Conservation (phyloP, 2,113 vertebrate genomes). For the Empidonax alnorum region DNA sequence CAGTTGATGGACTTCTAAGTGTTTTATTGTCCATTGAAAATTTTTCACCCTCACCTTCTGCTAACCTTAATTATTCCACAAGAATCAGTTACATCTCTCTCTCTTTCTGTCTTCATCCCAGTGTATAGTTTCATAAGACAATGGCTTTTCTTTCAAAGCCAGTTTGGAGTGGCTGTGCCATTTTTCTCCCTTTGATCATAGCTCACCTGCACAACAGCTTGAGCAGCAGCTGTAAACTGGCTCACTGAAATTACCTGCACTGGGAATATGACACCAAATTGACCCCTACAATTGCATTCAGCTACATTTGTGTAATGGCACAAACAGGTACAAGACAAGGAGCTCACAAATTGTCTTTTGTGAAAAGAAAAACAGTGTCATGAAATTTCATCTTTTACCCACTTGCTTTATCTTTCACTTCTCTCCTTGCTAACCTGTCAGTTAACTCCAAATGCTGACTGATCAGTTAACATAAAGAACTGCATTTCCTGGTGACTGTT, state of each 20-base stretch:
- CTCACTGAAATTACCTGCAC: neutral
- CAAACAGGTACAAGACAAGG: neutral
- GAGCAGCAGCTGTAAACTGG: slow-evolving; percentile 36
- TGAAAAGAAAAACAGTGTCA: accelerated
- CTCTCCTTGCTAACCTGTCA: neutral
- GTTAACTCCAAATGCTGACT: neutral
- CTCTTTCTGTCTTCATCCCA: neutral
- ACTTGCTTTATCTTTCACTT: neutral
- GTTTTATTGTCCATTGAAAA: neutral
- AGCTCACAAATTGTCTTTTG: neutral
- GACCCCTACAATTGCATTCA: neutral
- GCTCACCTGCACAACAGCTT: slow-evolving; percentile 43
- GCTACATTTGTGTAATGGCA: neutral
- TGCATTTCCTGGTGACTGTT: neutral
- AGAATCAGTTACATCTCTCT: neutral
- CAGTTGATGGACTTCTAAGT: neutral
- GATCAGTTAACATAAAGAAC: neutral
- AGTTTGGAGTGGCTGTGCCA: neutral
- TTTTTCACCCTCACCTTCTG: neutral
- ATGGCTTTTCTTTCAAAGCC: slow-evolving; percentile 23
- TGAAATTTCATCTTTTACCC: slow-evolving; percentile 47
- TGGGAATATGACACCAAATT: slow-evolving; percentile 31
- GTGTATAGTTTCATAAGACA: slow-evolving; percentile 13
- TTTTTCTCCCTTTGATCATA: slow-evolving; percentile 45
- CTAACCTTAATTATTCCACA: neutral